phyloP scores from a whole-genome alignment of 2,113 vertebrate species.

The Sinocyclocheilus anshuiensis region DNA sequence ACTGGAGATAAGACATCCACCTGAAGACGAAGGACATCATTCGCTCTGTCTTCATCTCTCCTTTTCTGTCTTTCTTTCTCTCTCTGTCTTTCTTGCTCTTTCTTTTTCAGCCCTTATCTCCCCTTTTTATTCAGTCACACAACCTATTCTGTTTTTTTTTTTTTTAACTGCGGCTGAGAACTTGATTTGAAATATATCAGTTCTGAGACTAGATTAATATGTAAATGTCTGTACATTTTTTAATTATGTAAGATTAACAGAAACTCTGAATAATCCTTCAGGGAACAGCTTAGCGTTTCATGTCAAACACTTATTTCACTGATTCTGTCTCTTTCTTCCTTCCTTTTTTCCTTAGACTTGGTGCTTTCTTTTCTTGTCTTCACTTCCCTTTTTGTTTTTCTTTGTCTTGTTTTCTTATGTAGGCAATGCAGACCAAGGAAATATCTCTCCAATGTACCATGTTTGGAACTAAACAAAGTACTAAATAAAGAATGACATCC shows the following conservation, averaged over 20 bases:
- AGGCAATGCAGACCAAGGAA: slow-evolving; percentile 68
- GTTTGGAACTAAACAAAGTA: slow-evolving; percentile 68
- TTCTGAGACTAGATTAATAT: slow-evolving; percentile 71
- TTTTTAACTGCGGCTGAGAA: slow-evolving; percentile 62
- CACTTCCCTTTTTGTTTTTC: slow-evolving; percentile 10
- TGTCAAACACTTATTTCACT: slow-evolving; percentile 57
- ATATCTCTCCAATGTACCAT: slow-evolving; percentile 62
- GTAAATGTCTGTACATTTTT: slow-evolving; percentile 74
- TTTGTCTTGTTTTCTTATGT: slow-evolving; percentile 55
- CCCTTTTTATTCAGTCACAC: slow-evolving; percentile 47
- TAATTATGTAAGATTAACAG: slow-evolving; percentile 74
- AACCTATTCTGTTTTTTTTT: background rate
- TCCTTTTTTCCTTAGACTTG: slow-evolving; percentile 27
- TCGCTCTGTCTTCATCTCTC: slow-evolving; percentile 39
- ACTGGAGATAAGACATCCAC: slow-evolving; percentile 74
- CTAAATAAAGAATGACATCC: slow-evolving; percentile 77
- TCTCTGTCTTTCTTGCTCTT: slow-evolving; percentile 5
- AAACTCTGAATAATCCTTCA: slow-evolving; percentile 59
- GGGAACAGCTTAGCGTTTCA: slow-evolving; percentile 54
- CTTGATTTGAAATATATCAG: slow-evolving; percentile 71
- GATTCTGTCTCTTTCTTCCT: slow-evolving; percentile 47
- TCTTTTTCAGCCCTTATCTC: slow-evolving; percentile 63
- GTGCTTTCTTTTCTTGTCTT: slow-evolving; percentile 53
- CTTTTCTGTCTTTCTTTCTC: slow-evolving; percentile 20
- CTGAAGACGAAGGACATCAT: slow-evolving; percentile 70